Percentiles rank a stretch among this genome's conserved stretches.
These are phyloP conservation scores for Gobiocypris rarus DNA, from an alignment of 2,113 vertebrate genomes.

Conservation along the genomic window DNA sequence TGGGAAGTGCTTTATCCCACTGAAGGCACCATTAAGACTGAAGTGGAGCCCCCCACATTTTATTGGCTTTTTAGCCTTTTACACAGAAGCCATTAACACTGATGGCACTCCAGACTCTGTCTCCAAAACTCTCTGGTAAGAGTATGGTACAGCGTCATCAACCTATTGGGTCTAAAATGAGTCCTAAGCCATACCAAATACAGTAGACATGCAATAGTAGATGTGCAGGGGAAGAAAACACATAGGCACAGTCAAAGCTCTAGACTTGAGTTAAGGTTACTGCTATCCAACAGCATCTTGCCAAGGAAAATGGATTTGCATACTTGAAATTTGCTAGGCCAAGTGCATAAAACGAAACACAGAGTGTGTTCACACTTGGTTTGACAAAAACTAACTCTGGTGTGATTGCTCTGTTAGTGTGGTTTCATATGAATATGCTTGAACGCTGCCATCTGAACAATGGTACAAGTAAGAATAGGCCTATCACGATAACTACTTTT, in stretches of 20 bases:
- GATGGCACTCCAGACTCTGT: slow-evolving; percentile 80
- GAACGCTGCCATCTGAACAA: too few species aligned
- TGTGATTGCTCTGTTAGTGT: too few species aligned
- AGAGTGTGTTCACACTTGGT: too few species aligned
- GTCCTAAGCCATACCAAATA: slow-evolving; percentile 40
- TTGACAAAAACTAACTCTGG: too few species aligned
- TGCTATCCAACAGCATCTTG: background rate
- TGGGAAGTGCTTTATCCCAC: slow-evolving; percentile 73
- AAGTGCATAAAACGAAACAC: background rate
- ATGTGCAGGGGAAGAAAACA: slow-evolving; percentile 30
- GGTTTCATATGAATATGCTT: too few species aligned
- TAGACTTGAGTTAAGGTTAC: background rate
- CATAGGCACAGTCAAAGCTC: background rate
- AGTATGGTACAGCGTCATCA: slow-evolving; percentile 68
- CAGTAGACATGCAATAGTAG: background rate
- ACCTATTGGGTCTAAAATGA: slow-evolving; percentile 52
- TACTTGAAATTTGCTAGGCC: background rate
- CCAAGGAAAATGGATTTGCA: background rate
- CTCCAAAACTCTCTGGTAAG: slow-evolving; percentile 77
- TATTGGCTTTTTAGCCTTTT: slow-evolving; percentile 82
- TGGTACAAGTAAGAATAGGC: too few species aligned
- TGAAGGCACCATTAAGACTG: slow-evolving; percentile 80
- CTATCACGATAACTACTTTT: too few species aligned
- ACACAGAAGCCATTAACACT: slow-evolving; percentile 84
- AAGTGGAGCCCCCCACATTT: slow-evolving; percentile 77